Evolutionary conservation across 2,888 invertebrate species (phyloP).

Genomic region (Zaprionus obscuricornis): DNA sequence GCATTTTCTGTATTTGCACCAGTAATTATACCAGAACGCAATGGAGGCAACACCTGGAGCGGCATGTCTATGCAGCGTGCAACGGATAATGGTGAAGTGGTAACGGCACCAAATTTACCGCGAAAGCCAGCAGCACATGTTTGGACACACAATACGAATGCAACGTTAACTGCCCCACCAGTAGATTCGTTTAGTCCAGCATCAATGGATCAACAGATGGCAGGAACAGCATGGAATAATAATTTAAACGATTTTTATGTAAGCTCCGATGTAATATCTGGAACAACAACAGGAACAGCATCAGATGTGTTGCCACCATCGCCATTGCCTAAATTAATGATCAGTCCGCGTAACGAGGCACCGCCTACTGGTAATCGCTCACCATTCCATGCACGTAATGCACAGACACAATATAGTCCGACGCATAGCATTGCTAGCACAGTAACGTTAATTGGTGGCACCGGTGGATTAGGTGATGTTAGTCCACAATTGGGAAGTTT

Average conservation of each 20-base stretch:
- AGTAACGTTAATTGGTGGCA: slow-evolving; percentile 49
- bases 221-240: no score
- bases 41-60: slow-evolving; percentile 63
- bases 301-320: slow-evolving; percentile 68
- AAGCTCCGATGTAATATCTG: slow-evolving; percentile 31
- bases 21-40: slow-evolving; percentile 82
- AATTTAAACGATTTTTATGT: slow-evolving; percentile 37
- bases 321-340: slow-evolving; percentile 71
- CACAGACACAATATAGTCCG: slow-evolving; percentile 68
- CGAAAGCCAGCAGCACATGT: slow-evolving; percentile 70
- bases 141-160: slow-evolving; percentile 55
- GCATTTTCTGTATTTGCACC: slow-evolving; percentile 82
- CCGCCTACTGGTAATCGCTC: slow-evolving; percentile 71
- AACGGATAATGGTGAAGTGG: slow-evolving; percentile 57
- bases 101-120: slow-evolving; percentile 68
- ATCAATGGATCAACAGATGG: slow-evolving; percentile 46
- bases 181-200: slow-evolving; percentile 57
- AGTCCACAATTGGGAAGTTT: slow-evolving; percentile 68
- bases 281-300: background rate
- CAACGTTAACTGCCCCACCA: slow-evolving; percentile 5
- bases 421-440: slow-evolving; percentile 71
- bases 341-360: slow-evolving; percentile 80
- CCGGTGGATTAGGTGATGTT: slow-evolving; percentile 46
- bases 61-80: slow-evolving; percentile 50
- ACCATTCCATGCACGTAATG: slow-evolving; percentile 78